phyloP scores from a whole-genome alignment of 2,888 invertebrate species.

The Stenoptilia bipunctidactyla region DNA sequence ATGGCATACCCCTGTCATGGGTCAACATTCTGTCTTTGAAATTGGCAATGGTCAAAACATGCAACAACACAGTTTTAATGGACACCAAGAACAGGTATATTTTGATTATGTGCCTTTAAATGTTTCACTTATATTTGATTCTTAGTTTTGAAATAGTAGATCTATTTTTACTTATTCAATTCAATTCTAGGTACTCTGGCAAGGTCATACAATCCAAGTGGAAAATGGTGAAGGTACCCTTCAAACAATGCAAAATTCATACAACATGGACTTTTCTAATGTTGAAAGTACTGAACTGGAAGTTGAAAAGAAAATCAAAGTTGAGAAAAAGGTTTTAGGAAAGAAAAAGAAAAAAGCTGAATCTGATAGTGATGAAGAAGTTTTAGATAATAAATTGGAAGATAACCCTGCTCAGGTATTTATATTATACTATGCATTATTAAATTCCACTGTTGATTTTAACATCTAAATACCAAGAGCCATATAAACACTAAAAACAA shows the following conservation, averaged over 20 bases:
- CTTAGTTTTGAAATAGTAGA: too few species aligned
- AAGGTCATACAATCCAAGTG: slow-evolving; percentile 75
- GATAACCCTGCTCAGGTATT: slow-evolving; percentile 73
- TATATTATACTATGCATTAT: slow-evolving; percentile 10
- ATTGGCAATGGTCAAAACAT: slow-evolving; percentile 47
- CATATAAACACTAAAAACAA: too few species aligned
- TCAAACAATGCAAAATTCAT: slow-evolving; percentile 40
- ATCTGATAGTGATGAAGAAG: slow-evolving; percentile 59
- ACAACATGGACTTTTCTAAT: slow-evolving; percentile 49
- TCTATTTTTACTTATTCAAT: not conserved
- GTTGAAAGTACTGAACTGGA: slow-evolving; percentile 51
- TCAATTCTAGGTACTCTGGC: slow-evolving; percentile 73
- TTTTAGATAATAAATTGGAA: slow-evolving; percentile 76
- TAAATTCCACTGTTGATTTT: too few species aligned
- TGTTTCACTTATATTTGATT: too few species aligned
- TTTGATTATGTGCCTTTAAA: too few species aligned
- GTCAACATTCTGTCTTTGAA: slow-evolving; percentile 64
- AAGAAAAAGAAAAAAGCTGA: slow-evolving; percentile 68
- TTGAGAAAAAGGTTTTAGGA: slow-evolving; percentile 49
- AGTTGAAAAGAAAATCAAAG: slow-evolving; percentile 55
- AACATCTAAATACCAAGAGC: too few species aligned
- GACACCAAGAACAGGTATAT: slow-evolving; percentile 59
- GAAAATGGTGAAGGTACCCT: slow-evolving; percentile 61
- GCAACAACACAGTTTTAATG: slow-evolving; percentile 61
- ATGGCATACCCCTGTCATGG: slow-evolving; percentile 75